Base-by-base conservation (phyloP, 2,888 invertebrate species). In the Thereva nobilitata region DNA sequence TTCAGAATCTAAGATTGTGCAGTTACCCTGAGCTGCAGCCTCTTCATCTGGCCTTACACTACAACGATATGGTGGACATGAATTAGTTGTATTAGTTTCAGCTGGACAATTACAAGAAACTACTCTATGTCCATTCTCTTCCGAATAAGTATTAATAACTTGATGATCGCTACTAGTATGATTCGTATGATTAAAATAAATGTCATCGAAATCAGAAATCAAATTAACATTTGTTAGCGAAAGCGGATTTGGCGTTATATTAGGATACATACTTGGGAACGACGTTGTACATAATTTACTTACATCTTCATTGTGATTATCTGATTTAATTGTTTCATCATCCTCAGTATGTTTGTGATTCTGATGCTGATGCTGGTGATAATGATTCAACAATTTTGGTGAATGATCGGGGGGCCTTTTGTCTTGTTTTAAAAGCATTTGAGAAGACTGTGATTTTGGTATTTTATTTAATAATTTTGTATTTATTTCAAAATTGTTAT, bases 271-370 rank as follows among this genome's bases (percentile, higher is more conserved):
- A 49, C 10, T 41, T 47, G 59, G 34, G 7, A n/a, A 34, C 41
- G 41, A 45, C 38, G 67, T 37, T 44, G 10, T 10, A 42, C 40
- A 47, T 34, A 54, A 41, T 7, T 65, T 68, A 68, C 68, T 68
- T 68, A 68, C 68, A 41, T 68, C 68, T 68, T 68, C 64, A 8
- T 2, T 23, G 23, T 23, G 23, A 23, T 23, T 23, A 23, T 45
- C 42, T 38, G 8, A 10, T n/a, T 59, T 12, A 23, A 8, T 35
- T 12, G 38, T 10, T 5, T 37, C 37, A 38, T 35, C 38, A 59
- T 35, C 47, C 9, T 59, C 59, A 12, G 9, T 12, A 38, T 37
- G 8, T 37, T 8, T 47, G 45, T 47, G 47, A 37, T 49, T 59
- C 45, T 42, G 35, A 45, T 34, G 35, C n/a, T 37, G 37, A 35